Evolutionary conservation across 2,113 vertebrate genomes (phyloP), one percentile per base, ranked within the genome.

Genomic region (Lasiurus cinereus): DNA sequence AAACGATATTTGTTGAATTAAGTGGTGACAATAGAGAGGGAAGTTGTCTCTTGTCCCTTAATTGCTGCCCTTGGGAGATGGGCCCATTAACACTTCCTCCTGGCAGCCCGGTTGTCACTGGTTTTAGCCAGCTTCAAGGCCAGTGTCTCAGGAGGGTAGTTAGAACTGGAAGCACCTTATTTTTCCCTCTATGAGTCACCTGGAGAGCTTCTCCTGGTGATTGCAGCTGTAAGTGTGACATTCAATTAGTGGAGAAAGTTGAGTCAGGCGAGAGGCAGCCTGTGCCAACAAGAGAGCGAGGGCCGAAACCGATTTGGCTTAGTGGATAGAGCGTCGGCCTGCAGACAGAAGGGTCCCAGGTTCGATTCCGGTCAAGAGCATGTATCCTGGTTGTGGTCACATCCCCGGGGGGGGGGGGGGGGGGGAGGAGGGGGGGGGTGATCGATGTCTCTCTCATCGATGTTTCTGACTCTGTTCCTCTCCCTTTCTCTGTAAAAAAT

Each of bases 161-260:
- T 46, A 91, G 91, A 93, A 76, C 48, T 15, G 36, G 48, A 66
- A 91, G 80, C 83, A 62, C 56, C 66, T 94, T 93, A 29, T 89
- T 93, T 88, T 93, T 76, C 54, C 50, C 27, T 72, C 59, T 31
- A 48, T 36, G 43, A 89, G 83, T 72, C 56, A 77, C 36, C 86
- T 87, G 89, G 93, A 86, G 90, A 92, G 29, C 19, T 11, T 91
- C 85, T 87, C 95, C 83, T 67, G 50, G 73, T 69, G 87, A 67
- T 48, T 91, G 33, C 43, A 83, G 70, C 87, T 93, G 89, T 46
- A 93, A 80, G 89, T 84, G 96, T 95, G 93, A 91, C 90, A 86
- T 95, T 97, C 95, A 97, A 94, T 97, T 96, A 97, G 89, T 73
- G 62, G 96, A 74, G 94, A 91, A 77, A 54, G 8, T 18, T 15